These are phyloP conservation scores for Orycteropus afer DNA, from an alignment of 2,113 vertebrate species.

Conservation along the genomic window DNA sequence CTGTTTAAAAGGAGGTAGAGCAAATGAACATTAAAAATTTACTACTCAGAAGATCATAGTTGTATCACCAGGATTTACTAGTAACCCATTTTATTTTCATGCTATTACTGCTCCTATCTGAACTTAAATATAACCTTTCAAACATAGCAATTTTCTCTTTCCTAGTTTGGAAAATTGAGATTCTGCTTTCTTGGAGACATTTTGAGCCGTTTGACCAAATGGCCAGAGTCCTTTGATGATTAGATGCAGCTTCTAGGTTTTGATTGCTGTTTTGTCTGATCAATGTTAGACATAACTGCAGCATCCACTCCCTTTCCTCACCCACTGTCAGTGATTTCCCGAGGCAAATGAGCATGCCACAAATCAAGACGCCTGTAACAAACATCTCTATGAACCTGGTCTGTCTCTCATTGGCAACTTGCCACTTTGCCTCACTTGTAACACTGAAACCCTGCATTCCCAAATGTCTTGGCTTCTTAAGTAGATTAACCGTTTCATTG, in stretches of 20 bases:
- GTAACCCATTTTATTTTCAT: conserved; percentile 38
- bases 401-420: conserved; percentile 54
- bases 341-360: conserved; percentile 59
- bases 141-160: conserved; percentile 41
- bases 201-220: background rate
- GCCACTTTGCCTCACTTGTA: conserved; percentile 56
- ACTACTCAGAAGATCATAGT: conserved; percentile 32
- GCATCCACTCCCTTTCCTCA: background rate
- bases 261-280: conserved; percentile 51
- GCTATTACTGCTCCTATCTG: conserved; percentile 34
- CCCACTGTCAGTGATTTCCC: conserved; percentile 36
- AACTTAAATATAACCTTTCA: conserved; percentile 44
- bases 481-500: conserved; percentile 54
- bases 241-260: conserved; percentile 48
- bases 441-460: conserved; percentile 55
- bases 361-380: conserved; percentile 63
- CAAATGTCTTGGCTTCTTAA: conserved; percentile 46
- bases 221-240: conserved; percentile 13
- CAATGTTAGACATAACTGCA: background rate
- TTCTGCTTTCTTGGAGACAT: conserved; percentile 52
- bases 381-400: conserved; percentile 45
- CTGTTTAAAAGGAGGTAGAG: conserved; percentile 61
- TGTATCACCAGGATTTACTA: conserved; percentile 35
- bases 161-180: conserved; percentile 24
- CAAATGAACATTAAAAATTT: conserved; percentile 68